Conservation (phyloP, 2,113 vertebrate species). For the Carollia perspicillata region DNA sequence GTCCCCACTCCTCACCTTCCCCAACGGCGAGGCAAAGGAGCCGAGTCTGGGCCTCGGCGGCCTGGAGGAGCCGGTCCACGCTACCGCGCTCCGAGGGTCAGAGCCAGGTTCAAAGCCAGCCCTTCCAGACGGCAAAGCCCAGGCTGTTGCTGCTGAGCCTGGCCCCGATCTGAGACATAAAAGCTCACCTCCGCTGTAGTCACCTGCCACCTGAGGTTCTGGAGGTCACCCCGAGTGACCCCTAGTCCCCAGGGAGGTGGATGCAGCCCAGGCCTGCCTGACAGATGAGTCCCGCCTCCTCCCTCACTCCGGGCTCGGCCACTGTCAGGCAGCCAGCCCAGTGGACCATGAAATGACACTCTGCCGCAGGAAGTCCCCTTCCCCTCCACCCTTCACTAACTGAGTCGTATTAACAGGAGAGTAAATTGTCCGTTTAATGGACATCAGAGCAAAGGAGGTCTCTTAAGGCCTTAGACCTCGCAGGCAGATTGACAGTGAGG, state of each 20-base stretch:
- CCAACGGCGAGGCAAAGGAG: background rate
- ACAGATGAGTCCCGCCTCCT: background rate
- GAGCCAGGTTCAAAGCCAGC: background rate
- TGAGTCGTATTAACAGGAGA: constrained; percentile 36
- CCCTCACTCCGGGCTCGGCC: background rate
- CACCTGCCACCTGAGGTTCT: background rate
- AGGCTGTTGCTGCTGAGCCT: background rate
- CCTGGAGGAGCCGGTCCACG: background rate
- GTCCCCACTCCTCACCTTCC: too few relatives aligned
- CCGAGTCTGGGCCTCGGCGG: background rate
- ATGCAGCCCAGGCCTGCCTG: too few relatives aligned
- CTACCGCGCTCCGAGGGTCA: background rate
- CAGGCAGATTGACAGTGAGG: background rate
- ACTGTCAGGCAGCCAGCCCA: background rate
- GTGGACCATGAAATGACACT: constrained; percentile 47
- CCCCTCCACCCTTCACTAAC: background rate
- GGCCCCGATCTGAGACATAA: background rate
- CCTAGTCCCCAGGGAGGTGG: background rate
- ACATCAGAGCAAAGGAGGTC: background rate
- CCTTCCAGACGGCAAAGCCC: background rate
- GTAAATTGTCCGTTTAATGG: constrained; percentile 39
- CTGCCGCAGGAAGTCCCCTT: background rate
- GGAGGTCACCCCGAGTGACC: background rate
- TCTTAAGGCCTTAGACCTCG: background rate
- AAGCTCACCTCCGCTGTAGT: background rate